Conservation (phyloP, 2,113 vertebrate species). For the Lynx canadensis region DNA sequence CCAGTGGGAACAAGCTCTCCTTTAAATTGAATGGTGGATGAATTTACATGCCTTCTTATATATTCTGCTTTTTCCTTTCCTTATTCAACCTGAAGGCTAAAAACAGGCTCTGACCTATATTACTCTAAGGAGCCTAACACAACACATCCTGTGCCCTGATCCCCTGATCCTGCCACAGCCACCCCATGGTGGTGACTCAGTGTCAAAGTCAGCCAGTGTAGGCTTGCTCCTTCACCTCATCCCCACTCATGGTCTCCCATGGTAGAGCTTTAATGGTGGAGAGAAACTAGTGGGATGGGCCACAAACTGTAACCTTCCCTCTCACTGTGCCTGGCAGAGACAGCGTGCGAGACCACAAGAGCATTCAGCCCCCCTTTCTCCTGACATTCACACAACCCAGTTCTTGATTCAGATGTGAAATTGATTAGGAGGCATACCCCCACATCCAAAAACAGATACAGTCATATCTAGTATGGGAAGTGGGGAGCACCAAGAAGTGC, state of each 20-base stretch:
- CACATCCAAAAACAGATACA: not conserved
- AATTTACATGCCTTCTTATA: not conserved
- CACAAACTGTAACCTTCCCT: not conserved
- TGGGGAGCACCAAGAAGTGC: not conserved
- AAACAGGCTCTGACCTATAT: not conserved
- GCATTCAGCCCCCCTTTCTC: not conserved
- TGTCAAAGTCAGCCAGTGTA: not conserved
- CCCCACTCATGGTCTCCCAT: not conserved
- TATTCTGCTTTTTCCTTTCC: not conserved
- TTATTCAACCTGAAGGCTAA: not conserved
- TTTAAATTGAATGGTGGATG: not conserved
- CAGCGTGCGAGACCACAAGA: not conserved
- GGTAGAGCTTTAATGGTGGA: not conserved
- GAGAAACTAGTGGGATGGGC: not conserved
- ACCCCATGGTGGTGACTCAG: rapidly evolving
- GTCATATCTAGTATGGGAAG: not conserved
- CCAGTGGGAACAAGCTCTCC: not conserved
- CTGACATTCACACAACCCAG: not conserved
- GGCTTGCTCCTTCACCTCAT: not conserved
- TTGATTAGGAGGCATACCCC: not conserved
- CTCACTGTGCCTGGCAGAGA: not conserved
- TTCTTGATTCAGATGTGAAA: not conserved
- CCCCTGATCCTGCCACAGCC: not conserved
- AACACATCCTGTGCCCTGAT: not conserved
- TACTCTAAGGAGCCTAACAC: not conserved